Base-by-base conservation (phyloP, 2,797 vertebrate genomes). In the Sylvilagus floridanus region DNA sequence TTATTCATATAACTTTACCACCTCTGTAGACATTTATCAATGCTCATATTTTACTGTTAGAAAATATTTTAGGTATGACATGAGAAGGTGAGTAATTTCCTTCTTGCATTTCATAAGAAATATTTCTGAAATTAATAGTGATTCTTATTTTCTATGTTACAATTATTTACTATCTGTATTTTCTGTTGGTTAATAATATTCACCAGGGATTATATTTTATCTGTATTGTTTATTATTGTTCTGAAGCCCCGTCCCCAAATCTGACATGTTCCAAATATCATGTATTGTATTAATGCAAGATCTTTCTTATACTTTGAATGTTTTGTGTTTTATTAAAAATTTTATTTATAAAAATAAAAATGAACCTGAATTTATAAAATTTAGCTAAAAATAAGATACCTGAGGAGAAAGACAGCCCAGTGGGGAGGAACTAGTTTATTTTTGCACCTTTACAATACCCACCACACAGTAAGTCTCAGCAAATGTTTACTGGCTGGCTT, bases 31-130 rank as follows among this genome's bases (percentile, higher is more conserved):
- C 7, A 71, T 68, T 28, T 81, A 11, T 79, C 47, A 26, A 17
- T 92, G 73, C 35, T 92, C 47, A 54, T 52, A 1, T 35, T 91
- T 90, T 83, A 68, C 42, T 85, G 17, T 84, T 71, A 90, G 75
- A 72, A 78, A 69, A 57, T 54, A 63, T 76, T 78, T 91, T 90
- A 65, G 76, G 65, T 95, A 73, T 92, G 52, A 88, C 88, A 86
- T 79, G 69, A 88, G n/a, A 88, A n/a, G 16, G 52, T 73, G 63
- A 86, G 47, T 91, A 85, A 47, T 76, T 95, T 91, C 32, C 21
- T 63, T 35, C 21, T 63, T 57, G 1, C 78, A 30, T 66, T 93
- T 95, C 32, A 21, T 78, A 72, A 90, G 57, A 86, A 77, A 19
- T 60, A 21, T 78, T 92, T 89, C 17, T 88, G 54, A 62, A 79